Percentiles rank a stretch among this genome's conserved stretches.
These are phyloP conservation scores for Formica exsecta DNA, from an alignment of 1,140 invertebrate genomes.

Conservation along the genomic window DNA sequence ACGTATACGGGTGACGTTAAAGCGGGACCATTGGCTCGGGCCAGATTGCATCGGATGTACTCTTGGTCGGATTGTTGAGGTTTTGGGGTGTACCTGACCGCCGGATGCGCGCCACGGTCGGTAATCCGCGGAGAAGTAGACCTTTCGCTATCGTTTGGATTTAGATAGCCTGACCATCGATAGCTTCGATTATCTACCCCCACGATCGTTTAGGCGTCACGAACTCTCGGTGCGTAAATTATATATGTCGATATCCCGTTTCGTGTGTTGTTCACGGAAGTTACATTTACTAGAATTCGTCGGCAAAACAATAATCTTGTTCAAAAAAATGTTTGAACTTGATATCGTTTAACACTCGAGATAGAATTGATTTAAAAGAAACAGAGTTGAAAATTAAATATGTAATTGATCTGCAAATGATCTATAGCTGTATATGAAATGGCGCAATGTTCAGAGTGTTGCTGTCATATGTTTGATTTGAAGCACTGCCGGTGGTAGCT, in stretches of 20 bases:
- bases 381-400: not conserved
- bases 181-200: slow-evolving; percentile 12
- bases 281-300: not conserved
- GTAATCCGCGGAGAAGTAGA: slow-evolving; percentile 47
- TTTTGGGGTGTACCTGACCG: slow-evolving; percentile 72
- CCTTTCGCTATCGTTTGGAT: slow-evolving; percentile 48
- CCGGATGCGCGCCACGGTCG: slow-evolving; percentile 38
- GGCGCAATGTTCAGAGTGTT: not conserved
- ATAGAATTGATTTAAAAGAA: not conserved
- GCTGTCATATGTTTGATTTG: not conserved
- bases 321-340: not conserved
- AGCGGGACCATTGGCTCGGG: slow-evolving; percentile 73
- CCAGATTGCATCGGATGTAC: slow-evolving; percentile 63
- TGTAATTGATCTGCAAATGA: too few relatives aligned
- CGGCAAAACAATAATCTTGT: not conserved
- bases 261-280: not conserved
- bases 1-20: slow-evolving; percentile 80
- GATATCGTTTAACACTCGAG: not conserved
- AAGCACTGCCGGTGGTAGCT: not conserved
- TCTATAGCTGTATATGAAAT: too few relatives aligned
- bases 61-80: slow-evolving; percentile 74
- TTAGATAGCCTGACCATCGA: not conserved
- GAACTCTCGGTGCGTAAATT: not conserved
- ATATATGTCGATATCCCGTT: not conserved
- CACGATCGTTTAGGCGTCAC: slow-evolving; percentile 15